Percentiles rank a stretch among this genome's conserved stretches.
phyloP scores from a whole-genome alignment of 2,797 vertebrate genomes.

The Salmo trutta region DNA sequence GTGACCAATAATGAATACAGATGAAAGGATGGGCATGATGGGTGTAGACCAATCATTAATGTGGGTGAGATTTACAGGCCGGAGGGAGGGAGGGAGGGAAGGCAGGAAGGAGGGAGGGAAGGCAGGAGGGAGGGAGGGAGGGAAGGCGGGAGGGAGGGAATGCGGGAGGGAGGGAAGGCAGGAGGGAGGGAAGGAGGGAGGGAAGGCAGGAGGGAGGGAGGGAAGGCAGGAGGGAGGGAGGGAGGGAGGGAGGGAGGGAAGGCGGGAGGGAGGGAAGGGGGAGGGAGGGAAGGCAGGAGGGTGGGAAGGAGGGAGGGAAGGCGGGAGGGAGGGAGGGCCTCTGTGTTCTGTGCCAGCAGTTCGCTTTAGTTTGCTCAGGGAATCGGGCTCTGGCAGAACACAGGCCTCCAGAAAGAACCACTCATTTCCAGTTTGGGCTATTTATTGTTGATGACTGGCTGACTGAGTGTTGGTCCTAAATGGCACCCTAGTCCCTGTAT shows the following conservation, averaged over 20 bases:
- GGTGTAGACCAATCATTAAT: constrained; percentile 55
- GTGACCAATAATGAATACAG: constrained; percentile 65
- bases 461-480: neutral
- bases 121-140: too few species aligned
- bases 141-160: constrained; percentile 38
- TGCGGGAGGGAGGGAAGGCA: too few species aligned
- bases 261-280: too few species aligned
- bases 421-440: constrained; percentile 43
- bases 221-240: too few species aligned
- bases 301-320: neutral
- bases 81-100: constrained; percentile 12
- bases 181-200: neutral
- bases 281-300: constrained; percentile 37
- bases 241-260: too few species aligned
- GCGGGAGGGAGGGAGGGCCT: neutral
- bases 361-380: constrained; percentile 31
- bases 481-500: too few species aligned
- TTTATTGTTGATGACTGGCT: constrained; percentile 65
- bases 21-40: constrained; percentile 57
- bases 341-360: constrained; percentile 29
- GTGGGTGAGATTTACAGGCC: constrained; percentile 61
- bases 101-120: too few species aligned
- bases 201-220: neutral
- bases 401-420: constrained; percentile 38
- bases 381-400: neutral